Conservation (phyloP, 2,797 vertebrate genomes). For the Erethizon dorsatum region DNA sequence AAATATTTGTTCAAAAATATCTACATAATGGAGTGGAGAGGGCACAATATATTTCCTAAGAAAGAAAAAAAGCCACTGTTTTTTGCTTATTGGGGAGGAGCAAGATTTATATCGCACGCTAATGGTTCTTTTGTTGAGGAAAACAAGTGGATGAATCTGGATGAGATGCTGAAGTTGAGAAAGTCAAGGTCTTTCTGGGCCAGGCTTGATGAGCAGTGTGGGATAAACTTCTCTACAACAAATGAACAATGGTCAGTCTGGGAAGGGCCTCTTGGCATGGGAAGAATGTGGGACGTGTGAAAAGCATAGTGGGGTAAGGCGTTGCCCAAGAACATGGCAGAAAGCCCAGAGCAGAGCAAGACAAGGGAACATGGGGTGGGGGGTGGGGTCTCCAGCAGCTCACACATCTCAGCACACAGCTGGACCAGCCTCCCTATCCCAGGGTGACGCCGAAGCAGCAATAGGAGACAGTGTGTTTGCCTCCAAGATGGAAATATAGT, state of each 20-base stretch:
- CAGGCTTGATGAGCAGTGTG: background rate
- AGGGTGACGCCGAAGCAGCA: background rate
- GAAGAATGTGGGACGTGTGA: background rate
- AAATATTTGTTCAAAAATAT: constrained; percentile 29
- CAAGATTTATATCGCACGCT: background rate
- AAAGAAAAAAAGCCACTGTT: background rate
- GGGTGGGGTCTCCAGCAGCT: background rate
- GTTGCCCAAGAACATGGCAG: constrained; percentile 22
- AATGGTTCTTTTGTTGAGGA: constrained; percentile 60
- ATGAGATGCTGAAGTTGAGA: background rate
- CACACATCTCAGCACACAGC: background rate
- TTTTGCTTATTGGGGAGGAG: background rate
- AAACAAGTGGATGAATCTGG: constrained; percentile 16
- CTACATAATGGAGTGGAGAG: background rate
- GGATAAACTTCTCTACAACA: constrained; percentile 32
- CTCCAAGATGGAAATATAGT: background rate
- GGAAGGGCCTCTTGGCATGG: background rate
- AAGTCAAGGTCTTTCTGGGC: constrained; percentile 21
- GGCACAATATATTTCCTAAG: background rate
- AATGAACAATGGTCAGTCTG: constrained; percentile 18
- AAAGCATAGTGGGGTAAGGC: background rate
- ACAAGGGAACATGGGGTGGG: background rate
- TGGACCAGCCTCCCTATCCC: background rate
- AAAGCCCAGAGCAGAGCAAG: constrained; percentile 31
- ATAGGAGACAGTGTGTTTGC: background rate